Evolutionary conservation across 2,113 vertebrate species (phyloP).

Genomic region (Dipodomys merriami): DNA sequence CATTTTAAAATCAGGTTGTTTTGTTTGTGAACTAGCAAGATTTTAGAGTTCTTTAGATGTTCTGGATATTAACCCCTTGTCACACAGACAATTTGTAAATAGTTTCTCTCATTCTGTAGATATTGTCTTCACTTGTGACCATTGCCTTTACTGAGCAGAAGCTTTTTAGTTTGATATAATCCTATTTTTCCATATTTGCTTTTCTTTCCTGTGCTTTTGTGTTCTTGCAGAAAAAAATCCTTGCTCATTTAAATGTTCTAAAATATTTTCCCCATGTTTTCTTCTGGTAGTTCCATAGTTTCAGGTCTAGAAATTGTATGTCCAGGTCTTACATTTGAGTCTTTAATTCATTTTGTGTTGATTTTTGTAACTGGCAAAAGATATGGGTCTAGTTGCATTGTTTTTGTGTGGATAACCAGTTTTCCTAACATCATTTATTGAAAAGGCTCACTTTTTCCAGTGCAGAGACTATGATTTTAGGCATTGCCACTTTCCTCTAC

Average conservation of each 20-base stretch:
- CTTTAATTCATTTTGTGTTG: neutral
- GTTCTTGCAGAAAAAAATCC: neutral
- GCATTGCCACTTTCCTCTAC: neutral
- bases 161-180: neutral
- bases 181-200: neutral
- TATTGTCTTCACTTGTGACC: neutral
- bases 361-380: neutral
- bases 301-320: neutral
- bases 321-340: neutral
- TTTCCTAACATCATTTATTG: neutral
- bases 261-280: neutral
- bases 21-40: neutral
- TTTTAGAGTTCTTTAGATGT: neutral
- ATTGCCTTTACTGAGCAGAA: neutral
- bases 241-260: neutral
- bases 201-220: neutral
- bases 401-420: neutral
- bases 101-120: neutral
- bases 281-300: neutral
- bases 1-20: neutral
- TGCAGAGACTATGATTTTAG: neutral
- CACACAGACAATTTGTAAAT: neutral
- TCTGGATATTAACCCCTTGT: neutral
- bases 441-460: neutral
- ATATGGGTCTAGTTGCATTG: neutral